These are phyloP conservation scores for Dallia pectoralis DNA, from an alignment of 2,797 vertebrate genomes.

Conservation along the genomic window DNA sequence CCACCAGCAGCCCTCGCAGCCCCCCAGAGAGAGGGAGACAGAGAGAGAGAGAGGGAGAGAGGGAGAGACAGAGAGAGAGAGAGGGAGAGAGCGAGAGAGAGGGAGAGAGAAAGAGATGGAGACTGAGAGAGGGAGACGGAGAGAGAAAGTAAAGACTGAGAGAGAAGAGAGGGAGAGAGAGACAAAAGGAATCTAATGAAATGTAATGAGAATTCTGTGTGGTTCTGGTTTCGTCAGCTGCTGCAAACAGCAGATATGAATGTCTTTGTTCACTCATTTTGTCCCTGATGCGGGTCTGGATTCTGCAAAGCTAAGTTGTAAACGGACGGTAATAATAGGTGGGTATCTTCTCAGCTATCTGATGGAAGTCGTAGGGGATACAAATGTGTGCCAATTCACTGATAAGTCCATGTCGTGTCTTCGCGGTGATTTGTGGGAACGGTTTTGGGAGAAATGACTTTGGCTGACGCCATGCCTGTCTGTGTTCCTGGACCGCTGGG, in stretches of 20 bases:
- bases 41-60: slow-evolving; percentile 54
- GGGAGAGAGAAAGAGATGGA: slow-evolving; percentile 40
- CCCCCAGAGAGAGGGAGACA: slow-evolving; percentile 55
- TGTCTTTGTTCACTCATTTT: slow-evolving; percentile 71
- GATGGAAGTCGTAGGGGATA: slow-evolving; percentile 77
- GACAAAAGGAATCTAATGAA: slow-evolving; percentile 24
- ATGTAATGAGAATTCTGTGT: slow-evolving; percentile 69
- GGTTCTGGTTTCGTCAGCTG: slow-evolving; percentile 63
- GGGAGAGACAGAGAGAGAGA: slow-evolving; percentile 48
- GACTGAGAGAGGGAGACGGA: slow-evolving; percentile 57
- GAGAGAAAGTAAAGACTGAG: slow-evolving; percentile 45
- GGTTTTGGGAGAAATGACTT: slow-evolving; percentile 77
- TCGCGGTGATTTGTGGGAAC: slow-evolving; percentile 73
- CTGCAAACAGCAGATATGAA: slow-evolving; percentile 60
- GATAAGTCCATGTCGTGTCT: slow-evolving; percentile 71
- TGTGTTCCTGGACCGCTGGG: slow-evolving; percentile 62
- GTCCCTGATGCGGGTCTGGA: slow-evolving; percentile 58
- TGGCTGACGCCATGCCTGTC: slow-evolving; percentile 49
- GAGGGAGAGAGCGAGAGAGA: slow-evolving; percentile 61
- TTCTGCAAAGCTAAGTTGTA: slow-evolving; percentile 61
- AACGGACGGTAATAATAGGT: slow-evolving; percentile 75
- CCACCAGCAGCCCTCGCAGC: slow-evolving; percentile 47
- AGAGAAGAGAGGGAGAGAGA: slow-evolving; percentile 48
- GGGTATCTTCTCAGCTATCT: slow-evolving; percentile 73
- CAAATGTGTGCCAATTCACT: slow-evolving; percentile 75